Evolutionary conservation across 2,888 invertebrate species (phyloP).

Genomic region (Cheilosia vernalis): DNA sequence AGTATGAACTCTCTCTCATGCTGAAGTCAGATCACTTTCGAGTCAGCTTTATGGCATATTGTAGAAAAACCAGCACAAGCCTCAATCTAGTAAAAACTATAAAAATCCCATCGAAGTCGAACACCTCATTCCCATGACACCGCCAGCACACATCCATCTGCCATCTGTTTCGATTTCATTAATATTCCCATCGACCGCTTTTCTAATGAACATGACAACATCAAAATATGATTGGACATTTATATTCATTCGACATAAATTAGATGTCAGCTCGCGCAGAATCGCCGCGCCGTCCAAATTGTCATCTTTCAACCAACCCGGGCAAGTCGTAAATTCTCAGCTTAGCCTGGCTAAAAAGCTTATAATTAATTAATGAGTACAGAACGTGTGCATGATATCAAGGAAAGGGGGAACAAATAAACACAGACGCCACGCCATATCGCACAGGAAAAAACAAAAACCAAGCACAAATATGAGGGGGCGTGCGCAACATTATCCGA

Average conservation of each 20-base stretch:
- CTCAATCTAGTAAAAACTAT: neutral
- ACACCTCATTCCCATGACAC: conserved; percentile 13
- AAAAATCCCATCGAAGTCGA: conserved; percentile 2
- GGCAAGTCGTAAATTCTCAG: conserved; percentile 41
- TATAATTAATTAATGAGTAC: conserved; percentile 41
- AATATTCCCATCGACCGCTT: conserved; percentile 47
- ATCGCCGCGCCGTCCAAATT: conserved; percentile 30
- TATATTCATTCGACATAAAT: conserved; percentile 52
- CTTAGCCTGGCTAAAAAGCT: conserved; percentile 16
- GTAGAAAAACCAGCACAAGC: no score
- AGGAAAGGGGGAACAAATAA: neutral
- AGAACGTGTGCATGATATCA: neutral
- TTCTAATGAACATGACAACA: conserved; percentile 48
- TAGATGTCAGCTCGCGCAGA: conserved; percentile 30
- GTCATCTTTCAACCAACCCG: conserved; percentile 37
- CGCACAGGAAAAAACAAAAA: neutral
- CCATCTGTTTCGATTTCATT: conserved; percentile 17
- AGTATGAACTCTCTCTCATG: no score
- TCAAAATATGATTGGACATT: conserved; percentile 45
- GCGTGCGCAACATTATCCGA: conserved; percentile 50
- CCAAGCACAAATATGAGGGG: conserved; percentile 42
- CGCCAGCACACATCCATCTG: neutral
- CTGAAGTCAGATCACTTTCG: no score
- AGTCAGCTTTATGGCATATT: no score
- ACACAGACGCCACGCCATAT: no score